These are phyloP conservation scores for Drosophila lacertosa DNA, from an alignment of 1,140 invertebrate genomes.

Conservation along the genomic window DNA sequence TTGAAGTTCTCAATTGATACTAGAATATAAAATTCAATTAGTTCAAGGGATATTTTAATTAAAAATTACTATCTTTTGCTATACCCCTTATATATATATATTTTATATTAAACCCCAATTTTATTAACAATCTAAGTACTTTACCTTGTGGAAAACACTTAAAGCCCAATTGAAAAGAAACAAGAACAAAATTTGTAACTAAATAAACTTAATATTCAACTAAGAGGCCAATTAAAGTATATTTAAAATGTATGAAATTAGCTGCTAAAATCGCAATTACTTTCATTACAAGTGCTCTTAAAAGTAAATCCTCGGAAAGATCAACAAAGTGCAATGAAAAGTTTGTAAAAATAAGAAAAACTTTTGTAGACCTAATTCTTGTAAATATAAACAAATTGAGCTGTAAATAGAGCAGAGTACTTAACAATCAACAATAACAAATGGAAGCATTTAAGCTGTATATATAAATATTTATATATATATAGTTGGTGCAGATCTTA, in stretches of 20 bases:
- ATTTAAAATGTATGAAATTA: constrained; percentile 21
- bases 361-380: constrained; percentile 51
- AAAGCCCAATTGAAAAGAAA: no score
- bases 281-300: constrained; percentile 12
- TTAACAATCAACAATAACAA: not conserved
- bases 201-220: not conserved
- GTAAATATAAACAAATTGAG: constrained; percentile 50
- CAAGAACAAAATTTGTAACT: no score
- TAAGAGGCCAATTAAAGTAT: not conserved
- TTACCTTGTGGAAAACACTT: no score
- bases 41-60: no score
- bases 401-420: constrained; percentile 9
- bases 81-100: no score
- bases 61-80: no score
- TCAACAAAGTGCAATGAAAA: constrained; percentile 30
- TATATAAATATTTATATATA: not conserved
- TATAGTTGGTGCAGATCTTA: not conserved
- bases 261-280: constrained; percentile 36
- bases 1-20: no score
- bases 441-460: not conserved
- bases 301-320: constrained; percentile 16
- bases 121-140: no score
- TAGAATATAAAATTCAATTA: no score
- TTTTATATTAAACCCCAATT: no score
- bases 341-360: constrained; percentile 38